phyloP scores from a whole-genome alignment of 2,888 invertebrate species.

The Phyllotreta cruciferae region DNA sequence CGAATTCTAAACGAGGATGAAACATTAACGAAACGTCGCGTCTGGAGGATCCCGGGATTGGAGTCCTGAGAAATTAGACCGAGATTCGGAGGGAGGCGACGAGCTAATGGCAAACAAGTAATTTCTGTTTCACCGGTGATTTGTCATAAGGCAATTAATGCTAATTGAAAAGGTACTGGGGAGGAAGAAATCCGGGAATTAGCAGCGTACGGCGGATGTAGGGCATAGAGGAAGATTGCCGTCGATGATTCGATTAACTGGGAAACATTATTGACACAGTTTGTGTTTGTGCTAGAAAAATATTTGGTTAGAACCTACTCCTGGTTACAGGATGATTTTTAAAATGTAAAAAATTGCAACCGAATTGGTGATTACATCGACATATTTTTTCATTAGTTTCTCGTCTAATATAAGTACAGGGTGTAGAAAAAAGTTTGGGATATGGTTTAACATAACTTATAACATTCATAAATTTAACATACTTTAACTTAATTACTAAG shows the following conservation, averaged over 20 bases:
- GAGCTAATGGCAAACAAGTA: slow-evolving; percentile 9
- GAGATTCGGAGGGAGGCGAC: neutral
- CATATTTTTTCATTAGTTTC: too few relatives aligned
- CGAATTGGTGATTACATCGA: too few relatives aligned
- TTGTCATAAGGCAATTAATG: slow-evolving; percentile 29
- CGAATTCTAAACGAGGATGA: neutral
- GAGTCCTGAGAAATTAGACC: neutral
- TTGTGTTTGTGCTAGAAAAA: slow-evolving; percentile 2
- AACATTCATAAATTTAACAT: too few relatives aligned
- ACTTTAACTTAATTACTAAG: too few relatives aligned
- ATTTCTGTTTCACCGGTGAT: slow-evolving; percentile 22
- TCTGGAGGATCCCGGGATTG: neutral
- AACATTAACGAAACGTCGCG: neutral
- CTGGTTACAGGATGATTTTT: neutral
- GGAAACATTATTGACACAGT: slow-evolving; percentile 10
- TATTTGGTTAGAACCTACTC: neutral
- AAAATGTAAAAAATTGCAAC: too few relatives aligned
- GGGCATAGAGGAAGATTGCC: neutral
- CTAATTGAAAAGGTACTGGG: slow-evolving; percentile 23
- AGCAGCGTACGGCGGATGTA: neutral
- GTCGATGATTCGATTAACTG: slow-evolving; percentile 16
- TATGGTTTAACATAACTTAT: too few relatives aligned
- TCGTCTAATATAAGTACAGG: too few relatives aligned
- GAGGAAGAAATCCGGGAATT: slow-evolving; percentile 18
- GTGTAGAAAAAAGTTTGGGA: too few relatives aligned